Base-by-base conservation (phyloP, 2,113 vertebrate genomes). In the Upupa epops region DNA sequence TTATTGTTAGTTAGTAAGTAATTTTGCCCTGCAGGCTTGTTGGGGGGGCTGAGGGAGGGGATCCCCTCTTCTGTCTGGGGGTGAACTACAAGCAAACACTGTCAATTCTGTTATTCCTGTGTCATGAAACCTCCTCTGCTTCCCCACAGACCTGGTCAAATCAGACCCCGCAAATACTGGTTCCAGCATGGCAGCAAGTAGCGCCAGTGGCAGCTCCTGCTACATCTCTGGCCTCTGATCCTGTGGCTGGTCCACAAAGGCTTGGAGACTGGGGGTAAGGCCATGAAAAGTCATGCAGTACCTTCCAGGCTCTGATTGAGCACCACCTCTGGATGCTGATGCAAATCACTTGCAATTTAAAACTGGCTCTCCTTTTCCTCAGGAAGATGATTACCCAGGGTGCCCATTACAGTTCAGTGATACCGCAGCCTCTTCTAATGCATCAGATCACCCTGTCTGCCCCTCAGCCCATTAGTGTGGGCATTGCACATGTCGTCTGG, bases 401-500 rank as follows among this genome's bases (percentile, higher is more conserved):
- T 96, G 99, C 96, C 97, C 99, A 98, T 98, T 99, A 99, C 96
- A 98, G 94, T 94, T 98, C 99, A 78, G 55, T 99, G 98, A 98
- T 99, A 95, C 98, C 98, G 9, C 99, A 99, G 76, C 98, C 98
- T 96, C 98, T 99, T 89, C 92, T 99, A 96, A 98, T 99, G 92
- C 99, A 98, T 97, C 99, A 99, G 96, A 99, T 99, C 98, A 98
- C 98, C 92, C 97, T 99, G 95, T 98, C 99, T 46, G 98, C 98
- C 93, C 98, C 99, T 92, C 99, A 99, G 97, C 99, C 99, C 80
- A 98, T 99, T 95, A 99, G 98, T 70, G 98, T 99, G 98, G 99
- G 99, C 96, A 99, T 99, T 87, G 99, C 99, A 96, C 99, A 99
- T 37, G 98, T 99, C 78, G 98, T 99, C 94, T 99, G 99, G 99